A percentile compares a stretch with the other conserved stretches of the same genome.
phyloP scores from a whole-genome alignment of 1,140 invertebrate species.

The Hetaerina americana region DNA sequence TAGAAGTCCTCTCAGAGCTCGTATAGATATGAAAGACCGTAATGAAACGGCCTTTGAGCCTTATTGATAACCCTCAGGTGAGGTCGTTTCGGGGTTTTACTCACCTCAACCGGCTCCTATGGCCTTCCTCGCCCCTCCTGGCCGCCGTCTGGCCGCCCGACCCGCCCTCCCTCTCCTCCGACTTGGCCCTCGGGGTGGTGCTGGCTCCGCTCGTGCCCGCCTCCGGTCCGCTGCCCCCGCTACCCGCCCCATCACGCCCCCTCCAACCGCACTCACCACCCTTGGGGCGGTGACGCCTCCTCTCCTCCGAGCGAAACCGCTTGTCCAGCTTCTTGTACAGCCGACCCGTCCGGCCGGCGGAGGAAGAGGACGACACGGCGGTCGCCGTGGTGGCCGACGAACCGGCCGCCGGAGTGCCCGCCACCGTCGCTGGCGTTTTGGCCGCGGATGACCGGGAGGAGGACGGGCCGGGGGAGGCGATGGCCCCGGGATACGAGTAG shows the following conservation, averaged over 20 bases:
- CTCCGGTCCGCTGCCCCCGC: not conserved
- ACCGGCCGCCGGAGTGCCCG: no score
- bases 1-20: no score
- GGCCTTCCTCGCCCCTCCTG: not conserved
- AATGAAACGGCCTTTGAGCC: no score
- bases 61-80: no score
- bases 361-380: slow-evolving; percentile 26
- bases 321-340: slow-evolving; percentile 72
- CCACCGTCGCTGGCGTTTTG: slow-evolving; percentile 23
- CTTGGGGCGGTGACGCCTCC: slow-evolving; percentile 36
- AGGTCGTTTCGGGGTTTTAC: no score
- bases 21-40: no score
- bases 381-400: slow-evolving; percentile 25
- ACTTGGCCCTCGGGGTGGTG: not conserved
- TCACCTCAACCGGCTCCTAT: not conserved
- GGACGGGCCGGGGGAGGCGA: not conserved
- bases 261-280: slow-evolving; percentile 2
- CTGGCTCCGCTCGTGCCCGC: not conserved
- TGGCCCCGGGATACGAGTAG: not conserved
- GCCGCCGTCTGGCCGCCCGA: no score
- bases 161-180: not conserved
- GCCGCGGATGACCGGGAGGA: slow-evolving; percentile 23
- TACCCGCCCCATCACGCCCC: not conserved
- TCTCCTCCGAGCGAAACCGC: slow-evolving; percentile 65
- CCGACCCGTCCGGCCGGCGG: slow-evolving; percentile 30